Evolutionary conservation across 2,888 invertebrate genomes (phyloP), one percentile per base, ranked within the genome.

Genomic region (Melikaiella ostensackeni): DNA sequence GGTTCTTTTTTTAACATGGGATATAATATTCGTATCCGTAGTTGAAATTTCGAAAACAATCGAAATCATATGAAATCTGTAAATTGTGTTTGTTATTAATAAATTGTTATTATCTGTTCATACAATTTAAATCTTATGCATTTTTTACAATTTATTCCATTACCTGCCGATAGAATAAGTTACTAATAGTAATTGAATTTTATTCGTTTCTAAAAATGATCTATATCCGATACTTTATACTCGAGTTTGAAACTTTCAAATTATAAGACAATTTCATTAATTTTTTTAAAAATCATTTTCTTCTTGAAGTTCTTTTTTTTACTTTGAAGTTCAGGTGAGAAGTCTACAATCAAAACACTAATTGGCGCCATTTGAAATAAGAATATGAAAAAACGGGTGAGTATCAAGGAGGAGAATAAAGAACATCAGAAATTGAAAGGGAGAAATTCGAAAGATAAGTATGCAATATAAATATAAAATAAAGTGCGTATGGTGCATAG

Each of bases 101-200:
- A 82, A 85, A 87, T 84, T 85, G 84, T 87, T 86, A 85, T 84
- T 82, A 79, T 84, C 80, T 83, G 82, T 83, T 83, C 77, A 80
- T 79, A 83, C 78, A 76, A 81, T 30, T 70, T 50, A 50, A 66
- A 66, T 9, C 24, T 50, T 27, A 50, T 27, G 16, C 42, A 38
- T 50, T 50, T 19, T 9, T 66, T 2, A 42, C 1, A 35, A 0
- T 77, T 74, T 75, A 74, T 30, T 16, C 1, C 21, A 8, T 46
- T 42, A 55, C 27, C 13, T 57, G 19, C 57, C 73, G 1, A 13
- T 27, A 21, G 5, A 27, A 57, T 57, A 24, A 24, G 13, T 59
- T 59, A 27, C 3, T 13, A 24, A 57, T 57, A 27, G 13, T 59
- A 13, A 16, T 6, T 11, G 4, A 57, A 57, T 24, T 57, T 57